A percentile compares a stretch with the other conserved stretches of the same genome.
These are phyloP conservation scores for Condylura cristata DNA, from an alignment of 2,113 vertebrate genomes.

Conservation along the genomic window DNA sequence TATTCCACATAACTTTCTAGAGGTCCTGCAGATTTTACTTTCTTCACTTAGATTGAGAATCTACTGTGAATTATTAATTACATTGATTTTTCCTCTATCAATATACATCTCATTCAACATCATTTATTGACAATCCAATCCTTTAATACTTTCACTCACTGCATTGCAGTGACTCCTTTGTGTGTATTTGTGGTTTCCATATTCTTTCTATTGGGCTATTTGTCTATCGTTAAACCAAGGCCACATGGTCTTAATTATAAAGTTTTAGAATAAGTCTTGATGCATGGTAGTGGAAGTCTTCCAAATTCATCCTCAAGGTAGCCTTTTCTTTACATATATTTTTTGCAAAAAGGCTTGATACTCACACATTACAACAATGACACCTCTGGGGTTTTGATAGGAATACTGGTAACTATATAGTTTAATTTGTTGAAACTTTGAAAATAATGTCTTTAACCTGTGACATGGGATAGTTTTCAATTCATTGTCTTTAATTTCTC, in stretches of 20 bases:
- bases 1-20: not conserved
- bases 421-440: not conserved
- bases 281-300: not conserved
- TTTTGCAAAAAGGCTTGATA: not conserved
- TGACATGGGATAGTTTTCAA: not conserved
- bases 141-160: not conserved
- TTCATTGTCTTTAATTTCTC: constrained; percentile 19
- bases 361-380: not conserved
- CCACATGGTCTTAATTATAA: not conserved
- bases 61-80: not conserved
- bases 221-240: not conserved
- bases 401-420: not conserved
- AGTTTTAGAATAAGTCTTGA: not conserved
- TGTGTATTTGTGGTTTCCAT: not conserved
- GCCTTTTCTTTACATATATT: not conserved
- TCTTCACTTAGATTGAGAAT: not conserved
- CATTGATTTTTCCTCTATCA: not conserved
- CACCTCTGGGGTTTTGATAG: not conserved
- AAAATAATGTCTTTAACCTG: not conserved
- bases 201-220: not conserved
- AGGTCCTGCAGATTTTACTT: not conserved
- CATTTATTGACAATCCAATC: not conserved
- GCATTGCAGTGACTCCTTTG: not conserved
- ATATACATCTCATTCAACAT: not conserved
- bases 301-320: not conserved